Percentiles rank a stretch among this genome's conserved stretches.
Conservation (phyloP, 2,888 invertebrate species). For the Octonoba sinensis region DNA sequence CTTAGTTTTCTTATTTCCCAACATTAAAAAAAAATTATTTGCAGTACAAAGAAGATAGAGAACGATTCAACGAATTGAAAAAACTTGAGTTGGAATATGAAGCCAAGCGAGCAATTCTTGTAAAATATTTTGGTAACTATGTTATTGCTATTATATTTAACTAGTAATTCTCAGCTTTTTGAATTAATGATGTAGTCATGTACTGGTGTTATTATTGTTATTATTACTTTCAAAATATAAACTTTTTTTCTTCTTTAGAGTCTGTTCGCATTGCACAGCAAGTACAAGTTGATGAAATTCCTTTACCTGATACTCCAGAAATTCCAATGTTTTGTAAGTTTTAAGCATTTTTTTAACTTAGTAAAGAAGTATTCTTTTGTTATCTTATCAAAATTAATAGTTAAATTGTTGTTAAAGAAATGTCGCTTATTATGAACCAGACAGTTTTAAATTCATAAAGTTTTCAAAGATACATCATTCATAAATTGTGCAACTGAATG, state of each 20-base stretch:
- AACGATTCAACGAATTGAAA: conserved; percentile 92
- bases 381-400: not conserved
- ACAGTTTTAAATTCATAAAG: too few relatives aligned
- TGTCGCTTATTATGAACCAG: too few relatives aligned
- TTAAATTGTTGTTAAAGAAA: too few relatives aligned
- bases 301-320: conserved; percentile 78
- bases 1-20: too few relatives aligned
- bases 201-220: not conserved
- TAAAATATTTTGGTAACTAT: conserved; percentile 82
- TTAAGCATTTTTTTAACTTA: not conserved
- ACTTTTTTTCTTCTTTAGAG: conserved; percentile 72
- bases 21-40: not conserved
- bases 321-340: conserved; percentile 63
- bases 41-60: conserved; percentile 86
- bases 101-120: conserved; percentile 85
- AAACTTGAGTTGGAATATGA: conserved; percentile 93
- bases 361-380: not conserved
- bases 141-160: not conserved
- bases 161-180: not conserved
- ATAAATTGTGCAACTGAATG: too few relatives aligned
- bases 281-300: conserved; percentile 94
- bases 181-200: not conserved
- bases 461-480: too few relatives aligned
- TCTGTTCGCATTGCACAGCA: conserved; percentile 95
- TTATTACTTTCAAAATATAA: not conserved